Evolutionary conservation across 2,113 vertebrate species (phyloP), one percentile per base, ranked within the genome.

Genomic region (Scomber colias): DNA sequence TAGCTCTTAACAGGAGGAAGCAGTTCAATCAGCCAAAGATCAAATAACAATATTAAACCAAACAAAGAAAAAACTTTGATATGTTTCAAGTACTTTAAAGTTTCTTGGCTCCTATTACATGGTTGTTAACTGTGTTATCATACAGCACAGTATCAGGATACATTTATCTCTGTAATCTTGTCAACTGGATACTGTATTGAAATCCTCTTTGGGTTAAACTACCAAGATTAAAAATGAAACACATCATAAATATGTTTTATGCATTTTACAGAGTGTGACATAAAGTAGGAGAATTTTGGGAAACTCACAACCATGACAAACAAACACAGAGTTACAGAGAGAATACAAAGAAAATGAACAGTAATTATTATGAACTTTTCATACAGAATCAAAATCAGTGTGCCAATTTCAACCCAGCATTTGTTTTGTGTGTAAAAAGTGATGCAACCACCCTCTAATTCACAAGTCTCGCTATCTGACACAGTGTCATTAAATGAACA

Each of bases 401-500:
- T 55, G 14, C 50, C 0, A 5, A 21, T 19, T 66, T 51, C 31
- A 19, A 57, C 45, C 17, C 31, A 27, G 16, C n/a, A 14, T 68
- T 51, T 57, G 5, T 70, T 71, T 71, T 49, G 15, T 40, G 17
- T 51, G 9, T 45, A 46, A 48, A 62, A 48, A 14, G 19, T 24
- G 11, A 72, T 35, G 15, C 17, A 35, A 57, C 46, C 65, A 13
- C 55, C 63, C 45, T 7, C 48, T 35, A 44, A 31, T 71, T 61
- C 71, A 55, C 54, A 82, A 79, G 54, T 54, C 54, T 82, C 79
- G 9, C 48, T 11, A 35, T 76, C 68, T 57, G 65, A 21, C 49
- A 62, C 16, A 31, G 64, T 40, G 62, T 49, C 71, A 73, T 75
- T 85, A 83, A 77, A 87, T 77, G 71, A 83, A 66, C 76, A 82